Evolutionary conservation across 2,888 invertebrate species (phyloP), one percentile per base, ranked within the genome.

Genomic region (Trissoscelio sp.): DNA sequence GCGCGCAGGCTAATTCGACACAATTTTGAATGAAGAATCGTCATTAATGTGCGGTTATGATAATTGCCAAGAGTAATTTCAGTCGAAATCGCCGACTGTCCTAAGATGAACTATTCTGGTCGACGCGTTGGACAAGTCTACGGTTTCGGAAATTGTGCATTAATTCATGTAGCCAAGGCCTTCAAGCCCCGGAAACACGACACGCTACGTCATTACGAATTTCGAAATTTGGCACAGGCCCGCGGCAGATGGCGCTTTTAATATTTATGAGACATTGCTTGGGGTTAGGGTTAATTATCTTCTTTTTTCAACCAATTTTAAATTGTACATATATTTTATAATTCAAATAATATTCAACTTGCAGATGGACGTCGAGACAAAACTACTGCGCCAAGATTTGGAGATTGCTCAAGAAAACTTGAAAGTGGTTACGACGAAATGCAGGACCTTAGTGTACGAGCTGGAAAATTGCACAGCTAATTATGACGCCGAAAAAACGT

Each of bases 381-480:
- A 89, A 60, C 86, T 87, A 66, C 85, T 91, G 83, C 91, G 90
- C 69, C 88, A 90, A 93, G 95, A 95, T 92, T 91, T 95, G 86
- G 94, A 94, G 87, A 93, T 94, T 67, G 95, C 95, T 12, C 94
- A 94, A 84, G 94, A 94, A 84, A 94, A 95, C 69, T 92, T 95
- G 83, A 94, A 94, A 85, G 92, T 94, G 81, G 94, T 94, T 7
- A 93, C 94, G 42, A 92, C 94, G 75, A 93, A 95, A 86, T 95
- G 95, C 86, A 92, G 95, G 46, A 95, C 95, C 87, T 92, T 95
- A 87, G 94, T 95, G 22, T 93, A 88, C 31, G 90, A 91, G 80
- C 79, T 91, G 82, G 90, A 91, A 84, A 87, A 88, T 24, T 86
- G 88, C 7, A 87, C 85, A 22, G 85, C 84, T 18, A 84, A 84